Evolutionary conservation across 2,797 vertebrate species (phyloP), one percentile per base, ranked within the genome.

Genomic region (Carapus acus): DNA sequence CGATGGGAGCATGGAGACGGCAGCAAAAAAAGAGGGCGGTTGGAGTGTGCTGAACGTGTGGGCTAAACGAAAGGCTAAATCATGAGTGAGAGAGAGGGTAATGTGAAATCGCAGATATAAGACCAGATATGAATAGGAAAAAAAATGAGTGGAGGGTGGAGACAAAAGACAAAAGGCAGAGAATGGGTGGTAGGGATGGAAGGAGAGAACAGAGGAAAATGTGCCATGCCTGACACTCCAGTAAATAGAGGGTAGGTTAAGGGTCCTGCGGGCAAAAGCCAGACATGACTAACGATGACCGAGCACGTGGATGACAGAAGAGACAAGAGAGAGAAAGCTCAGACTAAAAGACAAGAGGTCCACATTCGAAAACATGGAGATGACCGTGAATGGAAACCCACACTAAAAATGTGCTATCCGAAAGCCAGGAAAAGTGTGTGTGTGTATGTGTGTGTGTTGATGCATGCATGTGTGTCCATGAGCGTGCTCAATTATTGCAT

Each of bases 161-260:
- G 14, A 43, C 23, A 58, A 42, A 33, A 36, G 31, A 43, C 24
- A 59, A 39, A 33, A 36, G 36, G 36, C 33, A 27, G 44, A 24
- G 4, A 34, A 61, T 12, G 14, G 24, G 22, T 45, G 34, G 42
- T 15, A 19, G 41, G 24, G 24, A 45, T 18, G 53, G 37, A 31
- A 40, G 33, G 41, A 27, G 59, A 44, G 43, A 43, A 40, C 14
- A 31, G 23, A 43, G 38, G 27, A n/a, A 40, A 41, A 58, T 48
- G 49, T 40, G 22, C 29, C 36, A 58, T 48, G 65, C 40, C 58
- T 58, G 13, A 16, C 58, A 57, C 38, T 38, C 29, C 41, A 69
- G 46, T 61, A 57, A 59, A 52, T 53, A 58, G 42, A 45, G 24
- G 47, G 17, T 16, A 12, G 66, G 50, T 67, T 73, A 51, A 60